Percentiles rank a stretch among this genome's conserved stretches.
phyloP scores from a whole-genome alignment of 2,888 invertebrate species.

The Limnephilus auricula region DNA sequence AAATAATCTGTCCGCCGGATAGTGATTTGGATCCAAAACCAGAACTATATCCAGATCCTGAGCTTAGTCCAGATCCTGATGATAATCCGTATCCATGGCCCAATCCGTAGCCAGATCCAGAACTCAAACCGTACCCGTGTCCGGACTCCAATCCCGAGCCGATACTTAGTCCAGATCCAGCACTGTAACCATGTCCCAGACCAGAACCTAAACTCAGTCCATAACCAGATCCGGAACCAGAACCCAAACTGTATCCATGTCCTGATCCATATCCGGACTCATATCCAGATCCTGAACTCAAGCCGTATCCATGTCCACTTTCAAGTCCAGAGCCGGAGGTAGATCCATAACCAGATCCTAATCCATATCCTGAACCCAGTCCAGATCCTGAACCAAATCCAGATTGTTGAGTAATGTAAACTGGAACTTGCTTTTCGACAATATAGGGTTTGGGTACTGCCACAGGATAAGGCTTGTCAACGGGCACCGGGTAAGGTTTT shows the following conservation, averaged over 20 bases:
- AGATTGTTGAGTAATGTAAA: slow-evolving; percentile 57
- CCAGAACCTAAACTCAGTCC: not conserved
- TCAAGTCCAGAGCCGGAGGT: not conserved
- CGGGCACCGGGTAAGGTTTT: slow-evolving; percentile 66
- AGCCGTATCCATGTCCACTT: not conserved
- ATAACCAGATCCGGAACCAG: not conserved
- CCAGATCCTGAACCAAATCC: not conserved
- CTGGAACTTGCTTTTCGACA: slow-evolving; percentile 62
- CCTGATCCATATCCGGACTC: slow-evolving; percentile 18
- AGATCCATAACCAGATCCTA: not conserved
- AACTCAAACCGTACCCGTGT: not conserved
- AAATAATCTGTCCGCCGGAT: slow-evolving; percentile 3
- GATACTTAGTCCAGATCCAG: not conserved
- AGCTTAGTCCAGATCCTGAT: not conserved
- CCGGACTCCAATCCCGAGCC: not conserved
- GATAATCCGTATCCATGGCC: not conserved
- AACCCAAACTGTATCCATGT: not conserved
- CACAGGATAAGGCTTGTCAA: slow-evolving; percentile 64
- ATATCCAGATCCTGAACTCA: not conserved
- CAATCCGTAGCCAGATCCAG: not conserved
- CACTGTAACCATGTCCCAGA: not conserved
- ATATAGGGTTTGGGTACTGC: slow-evolving; percentile 63
- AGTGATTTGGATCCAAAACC: not conserved
- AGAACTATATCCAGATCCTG: not conserved
- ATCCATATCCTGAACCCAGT: not conserved